Conservation (phyloP, 2,797 vertebrate genomes). For the Myotis daubentonii region DNA sequence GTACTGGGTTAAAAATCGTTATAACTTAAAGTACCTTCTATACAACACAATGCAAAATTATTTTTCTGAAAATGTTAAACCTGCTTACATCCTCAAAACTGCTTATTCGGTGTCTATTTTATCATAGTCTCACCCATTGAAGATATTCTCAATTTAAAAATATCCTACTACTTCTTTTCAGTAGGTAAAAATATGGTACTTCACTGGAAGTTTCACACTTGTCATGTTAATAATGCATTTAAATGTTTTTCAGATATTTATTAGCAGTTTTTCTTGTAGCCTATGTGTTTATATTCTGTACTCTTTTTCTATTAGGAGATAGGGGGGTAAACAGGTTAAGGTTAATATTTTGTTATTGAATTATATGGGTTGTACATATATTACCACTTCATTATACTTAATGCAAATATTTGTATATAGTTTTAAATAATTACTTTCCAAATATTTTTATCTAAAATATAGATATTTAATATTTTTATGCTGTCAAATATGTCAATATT, state of each 20-base stretch:
- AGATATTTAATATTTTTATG: neutral
- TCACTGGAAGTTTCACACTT: neutral
- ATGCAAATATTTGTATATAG: neutral
- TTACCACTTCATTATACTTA: neutral
- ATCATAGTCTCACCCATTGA: neutral
- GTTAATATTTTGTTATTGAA: slow-evolving; percentile 14
- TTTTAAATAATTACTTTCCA: neutral
- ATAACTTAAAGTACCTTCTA: neutral
- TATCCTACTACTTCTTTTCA: neutral
- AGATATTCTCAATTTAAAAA: slow-evolving; percentile 27
- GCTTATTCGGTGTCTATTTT: neutral
- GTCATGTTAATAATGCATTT: neutral
- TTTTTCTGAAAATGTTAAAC: neutral
- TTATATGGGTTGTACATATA: neutral
- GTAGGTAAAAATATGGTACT: neutral
- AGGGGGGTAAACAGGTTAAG: neutral
- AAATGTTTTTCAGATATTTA: neutral
- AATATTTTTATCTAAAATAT: neutral
- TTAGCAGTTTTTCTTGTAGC: neutral
- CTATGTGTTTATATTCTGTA: neutral
- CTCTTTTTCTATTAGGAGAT: neutral
- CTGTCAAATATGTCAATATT: slow-evolving; percentile 1
- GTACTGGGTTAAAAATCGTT: slow-evolving; percentile 8
- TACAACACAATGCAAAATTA: neutral
- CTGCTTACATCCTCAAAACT: neutral